Conservation (phyloP, 2,113 vertebrate species). For the Mustela lutreola region DNA sequence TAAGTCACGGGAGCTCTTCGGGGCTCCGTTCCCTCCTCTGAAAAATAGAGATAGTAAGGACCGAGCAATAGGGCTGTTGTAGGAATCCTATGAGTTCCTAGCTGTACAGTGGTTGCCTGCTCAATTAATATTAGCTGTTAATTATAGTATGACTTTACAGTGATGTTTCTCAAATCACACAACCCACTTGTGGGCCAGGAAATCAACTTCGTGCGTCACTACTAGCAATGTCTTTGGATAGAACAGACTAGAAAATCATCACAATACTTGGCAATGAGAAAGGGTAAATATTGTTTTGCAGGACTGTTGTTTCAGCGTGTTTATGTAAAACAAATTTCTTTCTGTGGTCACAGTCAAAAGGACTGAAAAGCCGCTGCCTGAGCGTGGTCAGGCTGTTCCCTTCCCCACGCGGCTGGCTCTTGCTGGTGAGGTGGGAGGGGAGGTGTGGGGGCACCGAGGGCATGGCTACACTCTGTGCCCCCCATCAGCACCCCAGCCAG, state of each 20-base stretch:
- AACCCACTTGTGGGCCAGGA: neutral
- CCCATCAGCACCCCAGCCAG: neutral
- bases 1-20: neutral
- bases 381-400: neutral
- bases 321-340: neutral
- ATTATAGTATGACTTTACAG: neutral
- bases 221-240: neutral
- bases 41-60: neutral
- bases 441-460: neutral
- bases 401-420: neutral
- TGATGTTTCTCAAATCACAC: neutral
- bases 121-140: neutral
- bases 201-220: neutral
- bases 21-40: neutral
- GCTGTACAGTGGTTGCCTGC: neutral
- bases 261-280: neutral
- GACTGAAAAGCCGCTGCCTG: neutral
- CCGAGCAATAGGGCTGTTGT: neutral
- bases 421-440: neutral
- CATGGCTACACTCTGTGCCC: rapidly evolving
- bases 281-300: neutral
- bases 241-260: neutral
- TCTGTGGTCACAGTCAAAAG: neutral
- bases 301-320: neutral
- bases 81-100: neutral